Conservation (phyloP, 2,113 vertebrate genomes). For the mouse (Mus musculus) region GRCm39 chr5:106987501-106988000, state of each 20-base stretch:
- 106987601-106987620: slow-evolving; percentile 44
- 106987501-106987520: slow-evolving; percentile 10
- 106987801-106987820: not conserved
- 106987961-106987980: not conserved
- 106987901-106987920: not conserved
- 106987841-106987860: not conserved
- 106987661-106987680: slow-evolving; percentile 39
- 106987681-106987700: not conserved
- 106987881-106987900: not conserved
- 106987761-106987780: slow-evolving; percentile 27
- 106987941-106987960: not conserved
- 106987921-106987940: not conserved
- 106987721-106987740: slow-evolving; percentile 45
- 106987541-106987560: not conserved
- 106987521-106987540: slow-evolving; percentile 35
- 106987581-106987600: slow-evolving; percentile 7
- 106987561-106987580: slow-evolving; percentile 37
- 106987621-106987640: slow-evolving; percentile 42
- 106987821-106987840: not conserved
- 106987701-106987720: slow-evolving; percentile 46
- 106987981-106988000: not conserved
- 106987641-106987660: slow-evolving; percentile 38
- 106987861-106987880: not conserved
- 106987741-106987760: slow-evolving; percentile 28
- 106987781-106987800: slow-evolving; percentile 21